These are phyloP conservation scores for Sebastes elongatus DNA, from an alignment of 2,797 vertebrate genomes.

Conservation along the genomic window DNA sequence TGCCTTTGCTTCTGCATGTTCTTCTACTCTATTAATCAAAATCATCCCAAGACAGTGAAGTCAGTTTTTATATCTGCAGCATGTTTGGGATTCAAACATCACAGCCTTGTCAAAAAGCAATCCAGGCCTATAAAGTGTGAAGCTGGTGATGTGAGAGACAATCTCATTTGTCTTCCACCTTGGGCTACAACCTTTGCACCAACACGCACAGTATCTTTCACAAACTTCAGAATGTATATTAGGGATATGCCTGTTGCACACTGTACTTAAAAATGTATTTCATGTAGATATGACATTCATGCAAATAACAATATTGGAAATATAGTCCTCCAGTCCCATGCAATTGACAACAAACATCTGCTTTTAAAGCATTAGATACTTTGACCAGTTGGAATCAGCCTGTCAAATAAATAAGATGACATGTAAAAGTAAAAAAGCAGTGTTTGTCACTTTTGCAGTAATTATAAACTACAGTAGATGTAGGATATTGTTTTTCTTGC, in stretches of 20 bases:
- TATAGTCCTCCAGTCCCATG: background rate
- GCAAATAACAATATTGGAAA: background rate
- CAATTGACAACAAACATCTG: conserved; percentile 8
- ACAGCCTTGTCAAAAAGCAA: conserved; percentile 18
- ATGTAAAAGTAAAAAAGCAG: background rate
- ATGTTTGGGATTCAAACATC: conserved; percentile 15
- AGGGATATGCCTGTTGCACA: background rate
- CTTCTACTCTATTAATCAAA: background rate
- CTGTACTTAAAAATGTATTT: background rate
- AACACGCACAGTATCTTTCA: conserved; percentile 43
- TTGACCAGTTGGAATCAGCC: background rate
- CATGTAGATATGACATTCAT: background rate
- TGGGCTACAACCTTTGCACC: conserved; percentile 52
- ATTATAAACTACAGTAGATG: background rate
- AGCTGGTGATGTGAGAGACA: conserved; percentile 37
- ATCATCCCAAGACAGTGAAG: background rate
- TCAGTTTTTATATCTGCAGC: background rate
- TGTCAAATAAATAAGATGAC: background rate
- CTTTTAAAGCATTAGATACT: background rate
- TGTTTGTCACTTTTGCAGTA: background rate
- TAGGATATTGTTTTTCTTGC: background rate
- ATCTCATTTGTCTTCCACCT: conserved; percentile 40
- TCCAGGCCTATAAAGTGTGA: conserved; percentile 6
- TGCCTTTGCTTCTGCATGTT: background rate
- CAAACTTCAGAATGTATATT: conserved; percentile 35